Conservation (phyloP, 2,888 invertebrate genomes). For the Melipona bicolor region DNA sequence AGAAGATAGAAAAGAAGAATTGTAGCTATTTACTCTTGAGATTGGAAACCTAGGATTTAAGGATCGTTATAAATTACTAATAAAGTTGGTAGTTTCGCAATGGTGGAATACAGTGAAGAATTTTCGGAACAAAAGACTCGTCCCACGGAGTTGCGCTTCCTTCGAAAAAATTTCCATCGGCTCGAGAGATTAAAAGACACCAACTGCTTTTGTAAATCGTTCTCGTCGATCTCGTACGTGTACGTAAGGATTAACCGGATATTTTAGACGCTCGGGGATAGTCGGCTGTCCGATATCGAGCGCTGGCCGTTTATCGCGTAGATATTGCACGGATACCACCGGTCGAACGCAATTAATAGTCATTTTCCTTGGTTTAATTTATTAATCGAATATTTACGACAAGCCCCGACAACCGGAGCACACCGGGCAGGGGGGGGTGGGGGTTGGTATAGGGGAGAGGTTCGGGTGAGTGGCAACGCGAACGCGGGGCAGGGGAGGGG, state of each 20-base stretch:
- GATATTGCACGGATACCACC: slow-evolving; percentile 44
- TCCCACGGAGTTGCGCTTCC: neutral
- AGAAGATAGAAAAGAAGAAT: too few relatives aligned
- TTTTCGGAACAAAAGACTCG: neutral
- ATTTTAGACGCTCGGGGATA: slow-evolving; percentile 2
- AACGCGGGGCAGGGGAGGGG: neutral
- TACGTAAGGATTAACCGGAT: slow-evolving; percentile 28
- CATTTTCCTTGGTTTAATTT: slow-evolving; percentile 54
- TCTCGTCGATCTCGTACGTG: neutral
- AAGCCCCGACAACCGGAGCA: slow-evolving; percentile 16
- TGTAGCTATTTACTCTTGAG: too few relatives aligned
- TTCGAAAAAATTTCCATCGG: neutral
- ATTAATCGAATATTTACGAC: slow-evolving; percentile 60
- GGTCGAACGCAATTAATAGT: slow-evolving; percentile 42
- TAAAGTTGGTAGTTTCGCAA: too few relatives aligned
- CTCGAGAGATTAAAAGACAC: too few relatives aligned
- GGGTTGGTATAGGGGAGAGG: neutral
- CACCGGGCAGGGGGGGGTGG: neutral
- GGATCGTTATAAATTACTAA: too few relatives aligned
- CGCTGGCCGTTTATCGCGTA: slow-evolving; percentile 36
- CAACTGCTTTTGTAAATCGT: slow-evolving; percentile 16
- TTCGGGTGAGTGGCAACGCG: neutral
- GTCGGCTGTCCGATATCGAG: slow-evolving; percentile 4
- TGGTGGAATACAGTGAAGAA: neutral
- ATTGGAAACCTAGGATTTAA: too few relatives aligned